Percentiles rank a stretch among this genome's conserved stretches.
phyloP scores from a whole-genome alignment of 2,888 invertebrate species.

The Eupsilia transversa region DNA sequence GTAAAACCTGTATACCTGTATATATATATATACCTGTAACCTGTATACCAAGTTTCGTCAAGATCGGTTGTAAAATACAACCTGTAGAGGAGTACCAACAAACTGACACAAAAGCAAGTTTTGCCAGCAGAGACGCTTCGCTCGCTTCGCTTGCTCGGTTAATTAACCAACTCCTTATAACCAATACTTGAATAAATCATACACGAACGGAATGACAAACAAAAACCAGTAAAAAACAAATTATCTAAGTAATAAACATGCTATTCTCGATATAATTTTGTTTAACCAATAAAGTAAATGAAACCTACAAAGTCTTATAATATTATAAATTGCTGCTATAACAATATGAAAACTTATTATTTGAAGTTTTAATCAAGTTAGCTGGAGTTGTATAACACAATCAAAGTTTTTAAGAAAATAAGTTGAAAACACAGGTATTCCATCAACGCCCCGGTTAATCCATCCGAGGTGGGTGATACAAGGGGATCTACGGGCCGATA shows the following conservation, averaged over 20 bases:
- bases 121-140: too few relatives aligned
- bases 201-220: neutral
- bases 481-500: slow-evolving; percentile 17
- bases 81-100: too few relatives aligned
- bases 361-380: slow-evolving; percentile 49
- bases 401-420: slow-evolving; percentile 59
- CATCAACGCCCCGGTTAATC: slow-evolving; percentile 60
- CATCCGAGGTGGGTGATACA: slow-evolving; percentile 37
- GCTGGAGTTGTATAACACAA: slow-evolving; percentile 37
- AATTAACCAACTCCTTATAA: too few relatives aligned
- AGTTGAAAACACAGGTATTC: slow-evolving; percentile 62
- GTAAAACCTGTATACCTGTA: too few relatives aligned
- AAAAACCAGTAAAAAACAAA: too few relatives aligned
- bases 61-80: too few relatives aligned
- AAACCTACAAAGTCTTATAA: neutral
- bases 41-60: too few relatives aligned
- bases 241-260: too few relatives aligned
- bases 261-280: neutral
- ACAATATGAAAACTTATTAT: slow-evolving; percentile 17
- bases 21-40: too few relatives aligned
- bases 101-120: too few relatives aligned
- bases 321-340: neutral
- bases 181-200: neutral
- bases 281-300: neutral
- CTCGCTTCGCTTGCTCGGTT: too few relatives aligned